Evolutionary conservation across 2,797 vertebrate species (phyloP).

Genomic region (Ambastaia sidthimunki): DNA sequence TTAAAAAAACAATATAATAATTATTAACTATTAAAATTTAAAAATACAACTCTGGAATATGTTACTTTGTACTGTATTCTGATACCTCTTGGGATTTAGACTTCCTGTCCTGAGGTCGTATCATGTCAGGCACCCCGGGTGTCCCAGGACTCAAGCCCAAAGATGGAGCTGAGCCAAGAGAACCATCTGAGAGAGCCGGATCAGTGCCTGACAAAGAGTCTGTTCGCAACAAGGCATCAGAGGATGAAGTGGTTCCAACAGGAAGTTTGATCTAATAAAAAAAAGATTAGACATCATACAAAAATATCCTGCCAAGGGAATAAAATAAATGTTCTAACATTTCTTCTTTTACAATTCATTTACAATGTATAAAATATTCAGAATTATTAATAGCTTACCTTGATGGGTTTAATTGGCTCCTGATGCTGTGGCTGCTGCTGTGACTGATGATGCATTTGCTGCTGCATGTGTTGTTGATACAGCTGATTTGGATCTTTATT

Average conservation of each 20-base stretch:
- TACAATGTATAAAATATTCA: not conserved
- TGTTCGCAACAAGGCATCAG: conserved; percentile 78
- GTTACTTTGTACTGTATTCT: conserved; percentile 60
- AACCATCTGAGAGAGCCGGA: conserved; percentile 81
- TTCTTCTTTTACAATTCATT: no score
- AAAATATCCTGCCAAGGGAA: not conserved
- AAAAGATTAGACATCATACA: conserved; percentile 3
- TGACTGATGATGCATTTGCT: conserved; percentile 66
- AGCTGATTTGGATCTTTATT: conserved; percentile 78
- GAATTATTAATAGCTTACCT: conserved; percentile 76
- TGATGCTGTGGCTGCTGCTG: conserved; percentile 74
- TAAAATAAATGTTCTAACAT: not conserved
- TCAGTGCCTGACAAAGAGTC: conserved; percentile 83
- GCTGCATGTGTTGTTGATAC: conserved; percentile 77
- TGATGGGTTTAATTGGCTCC: conserved; percentile 88
- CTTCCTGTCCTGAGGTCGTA: conserved; percentile 87
- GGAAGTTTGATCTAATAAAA: conserved; percentile 78
- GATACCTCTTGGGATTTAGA: conserved; percentile 85
- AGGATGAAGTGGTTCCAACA: conserved; percentile 76
- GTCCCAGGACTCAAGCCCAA: conserved; percentile 78
- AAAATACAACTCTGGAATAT: not conserved
- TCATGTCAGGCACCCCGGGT: conserved; percentile 82
- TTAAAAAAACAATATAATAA: not conserved
- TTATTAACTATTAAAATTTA: not conserved
- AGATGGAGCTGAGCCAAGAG: conserved; percentile 82